Base-by-base conservation (phyloP, 2,888 invertebrate species). In the Orthonychiurus folsomi region DNA sequence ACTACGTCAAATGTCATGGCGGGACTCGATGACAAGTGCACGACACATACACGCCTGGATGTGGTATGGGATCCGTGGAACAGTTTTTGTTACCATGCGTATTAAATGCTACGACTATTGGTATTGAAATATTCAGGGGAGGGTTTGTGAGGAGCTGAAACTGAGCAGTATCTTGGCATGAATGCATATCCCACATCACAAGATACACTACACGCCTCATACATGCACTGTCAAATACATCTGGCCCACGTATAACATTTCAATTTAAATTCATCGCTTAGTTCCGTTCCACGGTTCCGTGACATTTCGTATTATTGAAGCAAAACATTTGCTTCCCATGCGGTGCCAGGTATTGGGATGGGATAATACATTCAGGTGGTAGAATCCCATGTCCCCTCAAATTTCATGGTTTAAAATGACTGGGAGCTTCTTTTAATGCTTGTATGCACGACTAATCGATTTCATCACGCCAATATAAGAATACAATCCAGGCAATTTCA, bases 261-360 rank as follows among this genome's bases (percentile, higher is more conserved):
- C 37, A 37, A 37, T 37, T 37, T 37, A 37, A 37, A 37, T 37
- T 37, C 37, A 37, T 37, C 37, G 37, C 37, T 37, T 37, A 37
- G 37, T 37, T 37, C 37, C 37, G 37, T 37, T 37, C 37, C 37
- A 37, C 37, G 37, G 37, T 9, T 37, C 37, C 37, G 37, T 37
- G 37, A 37, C 37, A 37, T 37, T 37, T 37, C 37, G 15, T 37
- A 37, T 37, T 37, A 37, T 37, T 37, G 15, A 15, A 37, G 37
- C 37, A 37, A 37, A 37, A 37, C 37, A 37, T 37, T 37, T 37
- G 9, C 37, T 37, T 37, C 37, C 5, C 37, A 37, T 37, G 37
- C 37, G 15, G 37, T 5, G 37, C 37, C 5, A 37, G 37, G 9
- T 9, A 15, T 9, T 5, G 15, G 15, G 37, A 37, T 5, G 37